A percentile compares a stretch with the other conserved stretches of the same genome.
Evolutionary conservation across 2,113 vertebrate species (phyloP).

Genomic region (Oncorhynchus clarkii): DNA sequence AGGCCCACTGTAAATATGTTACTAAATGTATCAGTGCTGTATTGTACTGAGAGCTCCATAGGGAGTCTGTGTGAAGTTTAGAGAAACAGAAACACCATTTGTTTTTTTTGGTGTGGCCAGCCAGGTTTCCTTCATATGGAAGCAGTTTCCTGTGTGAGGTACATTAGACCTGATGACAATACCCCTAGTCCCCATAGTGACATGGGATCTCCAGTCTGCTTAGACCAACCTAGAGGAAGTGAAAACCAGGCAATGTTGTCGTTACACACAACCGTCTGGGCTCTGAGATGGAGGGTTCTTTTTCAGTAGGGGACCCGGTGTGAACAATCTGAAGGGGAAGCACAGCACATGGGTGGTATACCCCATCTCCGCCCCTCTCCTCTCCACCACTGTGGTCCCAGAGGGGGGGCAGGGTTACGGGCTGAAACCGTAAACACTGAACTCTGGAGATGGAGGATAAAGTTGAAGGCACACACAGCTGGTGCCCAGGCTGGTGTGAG

Average conservation of each 20-base stretch:
- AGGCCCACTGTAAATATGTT: background rate
- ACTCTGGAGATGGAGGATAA: constrained; percentile 9
- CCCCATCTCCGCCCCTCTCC: constrained; percentile 2
- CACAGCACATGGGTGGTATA: background rate
- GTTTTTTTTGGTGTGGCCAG: constrained; percentile 2
- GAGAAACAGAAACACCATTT: background rate
- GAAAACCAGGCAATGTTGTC: constrained; percentile 5
- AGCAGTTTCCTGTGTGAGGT: constrained; percentile 8
- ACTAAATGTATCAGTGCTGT: background rate
- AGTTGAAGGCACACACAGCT: constrained; percentile 30
- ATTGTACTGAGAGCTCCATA: background rate
- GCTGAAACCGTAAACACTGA: constrained; percentile 57
- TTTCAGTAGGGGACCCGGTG: background rate
- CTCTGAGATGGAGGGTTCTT: background rate
- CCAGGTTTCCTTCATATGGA: background rate
- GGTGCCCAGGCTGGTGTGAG: constrained; percentile 26
- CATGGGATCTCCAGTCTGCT: background rate
- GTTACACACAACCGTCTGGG: background rate
- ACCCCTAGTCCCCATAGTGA: background rate
- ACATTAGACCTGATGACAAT: constrained; percentile 3
- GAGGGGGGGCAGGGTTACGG: constrained; percentile 23
- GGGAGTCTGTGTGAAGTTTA: background rate
- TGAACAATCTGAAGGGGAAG: background rate
- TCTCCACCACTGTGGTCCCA: constrained; percentile 18
- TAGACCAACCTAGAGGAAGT: background rate